phyloP scores from a whole-genome alignment of 2,113 vertebrate genomes.

The Zapornia atra region DNA sequence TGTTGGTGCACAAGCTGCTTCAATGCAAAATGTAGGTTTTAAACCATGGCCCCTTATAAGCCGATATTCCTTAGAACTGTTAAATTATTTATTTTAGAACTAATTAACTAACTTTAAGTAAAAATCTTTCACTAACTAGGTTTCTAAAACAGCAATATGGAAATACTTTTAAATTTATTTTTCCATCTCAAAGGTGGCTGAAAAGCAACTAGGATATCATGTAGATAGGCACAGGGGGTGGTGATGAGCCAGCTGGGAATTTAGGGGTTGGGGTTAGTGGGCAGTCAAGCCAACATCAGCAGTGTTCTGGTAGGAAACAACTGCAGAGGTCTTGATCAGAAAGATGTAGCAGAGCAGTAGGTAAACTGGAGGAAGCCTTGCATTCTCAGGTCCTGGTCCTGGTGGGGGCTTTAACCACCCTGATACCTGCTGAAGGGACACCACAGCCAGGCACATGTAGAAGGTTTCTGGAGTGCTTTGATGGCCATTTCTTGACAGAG shows the following conservation, averaged over 20 bases:
- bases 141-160: background rate
- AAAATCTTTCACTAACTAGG: background rate
- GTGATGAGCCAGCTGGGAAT: background rate
- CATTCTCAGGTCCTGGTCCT: background rate
- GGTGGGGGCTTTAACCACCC: background rate
- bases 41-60: background rate
- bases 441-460: background rate
- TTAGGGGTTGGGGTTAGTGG: background rate
- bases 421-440: background rate
- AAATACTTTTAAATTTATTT: background rate
- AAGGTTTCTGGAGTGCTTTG: background rate
- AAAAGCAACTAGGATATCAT: background rate
- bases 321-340: too few species aligned
- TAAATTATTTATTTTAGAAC: background rate
- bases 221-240: background rate
- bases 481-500: background rate
- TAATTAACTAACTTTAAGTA: background rate
- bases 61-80: background rate
- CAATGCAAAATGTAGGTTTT: background rate
- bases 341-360: background rate
- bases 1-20: background rate
- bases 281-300: background rate
- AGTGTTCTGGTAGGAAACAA: too few species aligned
- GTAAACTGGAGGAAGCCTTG: background rate
- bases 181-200: background rate